Evolutionary conservation across 2,113 vertebrate species (phyloP), one percentile per base, ranked within the genome.

Genomic region (Otocyon megalotis): DNA sequence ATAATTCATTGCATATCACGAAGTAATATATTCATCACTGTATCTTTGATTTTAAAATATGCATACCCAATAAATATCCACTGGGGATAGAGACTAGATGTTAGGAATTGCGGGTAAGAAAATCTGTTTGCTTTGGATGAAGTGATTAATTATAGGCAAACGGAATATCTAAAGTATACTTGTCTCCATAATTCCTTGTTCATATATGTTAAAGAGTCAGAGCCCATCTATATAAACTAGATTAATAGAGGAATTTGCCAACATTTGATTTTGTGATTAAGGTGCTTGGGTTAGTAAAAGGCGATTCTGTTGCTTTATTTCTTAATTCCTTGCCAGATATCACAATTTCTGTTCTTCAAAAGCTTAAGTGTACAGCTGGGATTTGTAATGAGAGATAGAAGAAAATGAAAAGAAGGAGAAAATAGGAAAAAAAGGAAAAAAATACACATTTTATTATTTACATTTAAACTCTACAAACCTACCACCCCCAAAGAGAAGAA

Each of bases 201-300:
- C 86, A 58, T 88, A 13, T 76, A 28, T 88, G 30, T 96, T 82
- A 56, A 80, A 82, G 71, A 90, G 37, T 74, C 56, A 94, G 74
- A 67, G 71, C 24, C 54, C 12, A 71, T 85, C 77, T 92, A 1
- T 71, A 67, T 90, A 56, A 88, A 79, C 43, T n/a, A 19, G n/a
- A 15, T 88, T 90, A 96, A 72, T 84, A 88, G 91, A 85, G 1
- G n/a, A 72, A 82, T 82, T 37, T 69, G 16, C 90, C 71, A 97
- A 74, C 95, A 93, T 97, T 97, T 96, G 62, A 69, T 54, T 88
- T 96, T 93, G 90, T 94, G 85, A 90, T 96, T 69, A 90, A 95
- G 19, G 53, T 90, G 54, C 76, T 85, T 95, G 58, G 26, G 30
- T 95, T 95, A 54, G 22, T 93, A 65, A 95, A 90, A 90, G 26